Evolutionary conservation across 1,140 invertebrate species (phyloP).

Genomic region (Drosophila santomea): DNA sequence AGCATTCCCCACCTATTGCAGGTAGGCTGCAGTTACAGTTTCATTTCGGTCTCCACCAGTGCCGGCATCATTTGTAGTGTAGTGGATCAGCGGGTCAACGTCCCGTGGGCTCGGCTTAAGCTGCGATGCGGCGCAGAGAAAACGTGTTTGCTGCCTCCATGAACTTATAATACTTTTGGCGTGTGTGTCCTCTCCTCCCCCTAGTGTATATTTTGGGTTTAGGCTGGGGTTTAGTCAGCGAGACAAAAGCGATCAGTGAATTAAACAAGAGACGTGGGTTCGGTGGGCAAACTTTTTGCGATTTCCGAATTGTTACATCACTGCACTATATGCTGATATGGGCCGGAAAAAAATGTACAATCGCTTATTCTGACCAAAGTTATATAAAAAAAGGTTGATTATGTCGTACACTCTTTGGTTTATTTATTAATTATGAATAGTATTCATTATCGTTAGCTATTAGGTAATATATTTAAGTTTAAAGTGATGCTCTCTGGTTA

Average conservation of each 20-base stretch:
- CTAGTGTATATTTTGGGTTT: slow-evolving; percentile 10
- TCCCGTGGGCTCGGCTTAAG: slow-evolving; percentile 19
- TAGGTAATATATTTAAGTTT: slow-evolving; percentile 48
- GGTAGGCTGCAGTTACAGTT: slow-evolving; percentile 3
- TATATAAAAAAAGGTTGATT: background rate
- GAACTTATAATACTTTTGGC: slow-evolving; percentile 35
- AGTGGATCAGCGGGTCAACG: slow-evolving; percentile 49
- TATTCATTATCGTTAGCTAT: slow-evolving; percentile 43
- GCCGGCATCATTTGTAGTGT: slow-evolving; percentile 21
- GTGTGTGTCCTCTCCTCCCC: background rate
- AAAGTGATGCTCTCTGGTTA: slow-evolving; percentile 48
- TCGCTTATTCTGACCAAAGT: slow-evolving; percentile 6
- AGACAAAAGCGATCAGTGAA: slow-evolving; percentile 2
- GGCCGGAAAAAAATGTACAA: slow-evolving; percentile 1
- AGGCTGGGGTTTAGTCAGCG: background rate
- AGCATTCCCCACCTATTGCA: too few relatives aligned
- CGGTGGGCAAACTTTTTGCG: slow-evolving; percentile 11
- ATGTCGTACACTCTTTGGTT: slow-evolving; percentile 34
- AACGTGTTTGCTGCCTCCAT: slow-evolving; percentile 35
- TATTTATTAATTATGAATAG: slow-evolving; percentile 44
- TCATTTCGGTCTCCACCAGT: background rate
- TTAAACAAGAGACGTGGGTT: slow-evolving; percentile 2
- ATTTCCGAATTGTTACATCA: slow-evolving; percentile 25
- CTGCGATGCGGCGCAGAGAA: slow-evolving; percentile 13
- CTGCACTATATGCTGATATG: slow-evolving; percentile 17